phyloP scores from a whole-genome alignment of 2,888 invertebrate species.

The Thereva nobilitata region DNA sequence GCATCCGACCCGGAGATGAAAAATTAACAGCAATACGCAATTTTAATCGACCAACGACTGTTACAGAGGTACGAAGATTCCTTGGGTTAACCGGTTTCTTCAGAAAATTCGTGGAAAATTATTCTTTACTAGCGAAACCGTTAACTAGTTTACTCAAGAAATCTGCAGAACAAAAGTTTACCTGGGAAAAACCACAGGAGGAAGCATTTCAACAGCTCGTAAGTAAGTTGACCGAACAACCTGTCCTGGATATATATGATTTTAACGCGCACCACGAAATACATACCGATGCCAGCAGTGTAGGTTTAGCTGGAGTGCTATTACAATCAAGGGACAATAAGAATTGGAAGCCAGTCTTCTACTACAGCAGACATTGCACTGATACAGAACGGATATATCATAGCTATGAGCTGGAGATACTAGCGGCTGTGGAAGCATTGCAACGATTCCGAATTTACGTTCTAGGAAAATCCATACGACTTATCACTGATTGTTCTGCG shows the following conservation, averaged over 20 bases:
- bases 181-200: constrained; percentile 30
- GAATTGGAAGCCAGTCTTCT: constrained; percentile 40
- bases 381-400: constrained; percentile 39
- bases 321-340: constrained; percentile 37
- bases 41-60: background rate
- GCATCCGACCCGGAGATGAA: constrained; percentile 39
- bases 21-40: constrained; percentile 11
- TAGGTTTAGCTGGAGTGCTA: constrained; percentile 43
- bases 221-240: constrained; percentile 26
- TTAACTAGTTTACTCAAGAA: constrained; percentile 33
- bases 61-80: constrained; percentile 12
- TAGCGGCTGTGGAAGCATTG: constrained; percentile 39
- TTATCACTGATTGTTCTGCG: constrained; percentile 16
- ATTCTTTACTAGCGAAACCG: constrained; percentile 24
- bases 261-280: constrained; percentile 39
- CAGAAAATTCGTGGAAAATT: constrained; percentile 19
- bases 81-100: constrained; percentile 19
- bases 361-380: constrained; percentile 41
- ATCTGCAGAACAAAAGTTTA: constrained; percentile 24
- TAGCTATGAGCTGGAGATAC: constrained; percentile 41
- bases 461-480: constrained; percentile 17
- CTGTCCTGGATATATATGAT: constrained; percentile 37
- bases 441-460: constrained; percentile 18
- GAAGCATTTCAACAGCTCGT: constrained; percentile 32
- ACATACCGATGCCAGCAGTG: constrained; percentile 41